Conservation (phyloP, 2,113 vertebrate species). For the Bubo bubo region DNA sequence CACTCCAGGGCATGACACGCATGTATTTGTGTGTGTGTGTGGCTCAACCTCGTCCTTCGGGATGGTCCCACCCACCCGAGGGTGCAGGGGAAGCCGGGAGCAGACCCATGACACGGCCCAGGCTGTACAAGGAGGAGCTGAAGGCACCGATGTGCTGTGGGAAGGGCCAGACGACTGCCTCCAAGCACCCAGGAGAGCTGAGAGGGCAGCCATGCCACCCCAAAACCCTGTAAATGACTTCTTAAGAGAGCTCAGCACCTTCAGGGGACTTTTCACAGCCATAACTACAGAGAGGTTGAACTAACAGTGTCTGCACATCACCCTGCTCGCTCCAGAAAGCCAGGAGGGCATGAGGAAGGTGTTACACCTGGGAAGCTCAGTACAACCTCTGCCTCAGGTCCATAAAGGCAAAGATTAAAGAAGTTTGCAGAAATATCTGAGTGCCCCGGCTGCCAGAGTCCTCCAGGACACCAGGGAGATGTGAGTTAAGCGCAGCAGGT, state of each 20-base stretch:
- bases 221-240: not conserved
- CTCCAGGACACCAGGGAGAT: fast-evolving
- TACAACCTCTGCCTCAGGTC: not conserved
- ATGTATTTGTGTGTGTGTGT: fast-evolving
- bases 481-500: not conserved
- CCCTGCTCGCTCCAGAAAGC: not conserved
- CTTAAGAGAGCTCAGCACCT: not conserved
- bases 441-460: not conserved
- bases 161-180: not conserved
- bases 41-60: not conserved
- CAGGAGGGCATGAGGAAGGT: not conserved
- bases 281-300: not conserved
- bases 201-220: not conserved
- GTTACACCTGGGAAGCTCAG: not conserved
- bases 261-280: fast-evolving
- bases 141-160: fast-evolving
- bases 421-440: not conserved
- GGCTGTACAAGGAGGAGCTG: fast-evolving
- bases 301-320: not conserved
- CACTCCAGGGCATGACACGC: not conserved
- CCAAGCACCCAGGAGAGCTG: not conserved
- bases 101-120: not conserved
- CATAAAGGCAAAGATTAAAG: not conserved
- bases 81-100: not conserved
- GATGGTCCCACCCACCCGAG: not conserved